Percentiles rank a stretch among this genome's conserved stretches.
Evolutionary conservation across 1,140 invertebrate genomes (phyloP).

Genomic region (Drosophila pandora): DNA sequence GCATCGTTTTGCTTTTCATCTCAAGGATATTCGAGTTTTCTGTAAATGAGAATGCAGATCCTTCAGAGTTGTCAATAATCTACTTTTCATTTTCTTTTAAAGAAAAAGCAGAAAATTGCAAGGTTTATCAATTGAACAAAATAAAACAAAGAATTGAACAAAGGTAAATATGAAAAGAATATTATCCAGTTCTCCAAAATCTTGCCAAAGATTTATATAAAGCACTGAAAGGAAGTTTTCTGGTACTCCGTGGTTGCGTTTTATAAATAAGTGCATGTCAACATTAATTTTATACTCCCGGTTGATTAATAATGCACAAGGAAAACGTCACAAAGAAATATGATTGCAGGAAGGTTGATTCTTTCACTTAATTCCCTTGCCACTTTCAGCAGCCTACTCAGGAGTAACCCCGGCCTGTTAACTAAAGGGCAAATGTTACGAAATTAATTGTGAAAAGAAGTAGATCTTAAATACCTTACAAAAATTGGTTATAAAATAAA

Average conservation of each 20-base stretch:
- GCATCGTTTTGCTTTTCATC: slow-evolving; percentile 17
- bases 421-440: slow-evolving; percentile 27
- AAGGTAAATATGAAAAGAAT: no score
- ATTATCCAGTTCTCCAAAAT: no score
- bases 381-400: slow-evolving; percentile 12
- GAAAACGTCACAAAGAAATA: slow-evolving; percentile 76
- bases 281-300: slow-evolving; percentile 77
- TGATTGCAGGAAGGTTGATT: slow-evolving; percentile 36
- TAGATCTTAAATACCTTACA: slow-evolving; percentile 16
- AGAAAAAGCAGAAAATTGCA: no score
- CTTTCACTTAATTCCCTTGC: slow-evolving; percentile 21
- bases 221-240: no score
- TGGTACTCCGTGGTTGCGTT: slow-evolving; percentile 36
- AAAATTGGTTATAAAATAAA: not conserved
- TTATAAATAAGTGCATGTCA: slow-evolving; percentile 75
- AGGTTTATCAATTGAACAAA: no score
- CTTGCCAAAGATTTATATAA: no score
- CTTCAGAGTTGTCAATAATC: slow-evolving; percentile 1
- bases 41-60: slow-evolving; percentile 51
- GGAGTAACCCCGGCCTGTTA: slow-evolving; percentile 18
- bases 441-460: not conserved
- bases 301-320: slow-evolving; percentile 77
- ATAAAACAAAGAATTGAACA: no score
- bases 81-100: not conserved
- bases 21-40: slow-evolving; percentile 34